Evolutionary conservation across 53 echinoderm and acorn worm genomes (phyloP).

Genomic region (Luidia sarsii): DNA sequence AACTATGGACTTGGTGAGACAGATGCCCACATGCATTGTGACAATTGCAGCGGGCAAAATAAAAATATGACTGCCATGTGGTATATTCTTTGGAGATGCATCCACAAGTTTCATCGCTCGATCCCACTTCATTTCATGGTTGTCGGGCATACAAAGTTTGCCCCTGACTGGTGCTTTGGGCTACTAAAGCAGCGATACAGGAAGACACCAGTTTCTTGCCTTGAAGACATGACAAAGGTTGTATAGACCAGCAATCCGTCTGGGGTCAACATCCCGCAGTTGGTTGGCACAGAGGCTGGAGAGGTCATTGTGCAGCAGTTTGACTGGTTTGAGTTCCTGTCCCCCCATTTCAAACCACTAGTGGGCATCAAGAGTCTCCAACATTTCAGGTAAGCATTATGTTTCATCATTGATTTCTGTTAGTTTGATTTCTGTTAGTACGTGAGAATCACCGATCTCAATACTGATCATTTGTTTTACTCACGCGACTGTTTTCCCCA

Average conservation of each 20-base stretch:
- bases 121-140: neutral
- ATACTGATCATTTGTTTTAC: no score
- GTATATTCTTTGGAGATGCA: slow-evolving; percentile 8
- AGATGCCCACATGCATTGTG: slow-evolving; percentile 29
- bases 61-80: slow-evolving; percentile 20
- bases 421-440: no score
- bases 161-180: no score
- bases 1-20: slow-evolving; percentile 51
- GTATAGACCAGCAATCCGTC: neutral
- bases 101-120: neutral
- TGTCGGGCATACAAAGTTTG: neutral
- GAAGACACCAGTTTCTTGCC: neutral
- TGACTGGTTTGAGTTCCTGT: slow-evolving; percentile 3
- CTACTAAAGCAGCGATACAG: neutral
- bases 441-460: no score
- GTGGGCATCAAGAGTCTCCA: no score
- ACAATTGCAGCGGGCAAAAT: slow-evolving; percentile 59
- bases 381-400: no score
- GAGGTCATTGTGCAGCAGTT: neutral
- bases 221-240: neutral
- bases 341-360: neutral
- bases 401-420: no score
- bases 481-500: no score
- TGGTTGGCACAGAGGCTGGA: neutral
- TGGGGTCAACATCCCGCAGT: neutral